Evolutionary conservation across 1,140 invertebrate species (phyloP), one percentile per base, ranked within the genome.

Genomic region (Episyrphus balteatus): DNA sequence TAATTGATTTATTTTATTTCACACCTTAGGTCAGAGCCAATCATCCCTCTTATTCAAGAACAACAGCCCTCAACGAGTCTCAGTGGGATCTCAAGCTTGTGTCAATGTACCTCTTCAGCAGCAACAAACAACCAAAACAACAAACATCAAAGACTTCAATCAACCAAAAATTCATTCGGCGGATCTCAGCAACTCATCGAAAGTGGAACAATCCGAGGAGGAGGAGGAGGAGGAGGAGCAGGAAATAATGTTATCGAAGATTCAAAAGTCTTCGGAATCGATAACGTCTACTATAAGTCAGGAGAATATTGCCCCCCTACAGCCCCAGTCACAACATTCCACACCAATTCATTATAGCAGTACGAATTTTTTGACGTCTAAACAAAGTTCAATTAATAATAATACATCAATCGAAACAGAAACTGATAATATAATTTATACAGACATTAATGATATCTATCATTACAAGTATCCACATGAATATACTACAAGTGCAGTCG

Each of bases 331-430:
- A 44, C 63, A 66, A 56, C 57, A 58, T 68, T 62, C 51, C 65
- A 68, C 59, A 49, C 65, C 59, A 68, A 57, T 60, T 56, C 66
- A 63, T 68, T 68, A 68, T 68, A 68, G 65, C 66, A 68, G 58
- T 68, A 68, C 66, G 51, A 67, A 51, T 51, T 68, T 65, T 68
- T 68, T 61, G 66, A 68, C 66, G 66, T 68, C 66, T 68, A 68
- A 68, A 50, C 63, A 66, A 55, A 62, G 58, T 53, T 64, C 66
- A 59, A 54, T 66, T 17, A 66, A 66, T 49, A 66, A 62, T 50
- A 64, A 57, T 49, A 64, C 62, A 54, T 66, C 61, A 38, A 65
- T 63, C 17, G 60, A 66, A 60, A 62, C 65, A 18, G 65, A 68
- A 50, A 62, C 60, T 34, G 66, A 68, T 49, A 66, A 68, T 54